Percentiles rank a stretch among this genome's conserved stretches.
Conservation (phyloP, 2,888 invertebrate species). For the Mesochorus sp. region DNA sequence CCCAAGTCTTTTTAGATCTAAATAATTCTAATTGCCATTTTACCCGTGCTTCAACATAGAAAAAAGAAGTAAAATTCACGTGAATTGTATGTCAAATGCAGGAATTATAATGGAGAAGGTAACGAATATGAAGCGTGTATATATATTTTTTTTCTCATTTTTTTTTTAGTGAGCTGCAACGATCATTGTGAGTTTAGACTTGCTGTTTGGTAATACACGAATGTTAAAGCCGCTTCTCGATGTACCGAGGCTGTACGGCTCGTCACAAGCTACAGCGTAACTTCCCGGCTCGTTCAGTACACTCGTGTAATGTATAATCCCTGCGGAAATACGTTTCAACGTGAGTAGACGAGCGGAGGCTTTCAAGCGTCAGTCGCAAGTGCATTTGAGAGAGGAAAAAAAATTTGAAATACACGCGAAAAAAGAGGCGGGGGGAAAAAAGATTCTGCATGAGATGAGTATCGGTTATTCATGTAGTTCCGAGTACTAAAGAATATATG, state of each 20-base stretch:
- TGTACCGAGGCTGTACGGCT: conserved; percentile 71
- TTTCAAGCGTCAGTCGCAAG: conserved; percentile 14
- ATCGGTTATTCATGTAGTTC: conserved; percentile 5
- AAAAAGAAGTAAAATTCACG: too few relatives aligned
- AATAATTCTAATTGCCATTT: too few relatives aligned
- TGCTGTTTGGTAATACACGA: conserved; percentile 75
- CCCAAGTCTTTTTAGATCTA: too few relatives aligned
- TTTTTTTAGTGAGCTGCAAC: conserved; percentile 74
- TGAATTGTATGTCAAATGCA: too few relatives aligned
- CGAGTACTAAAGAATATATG: not conserved
- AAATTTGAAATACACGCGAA: not conserved
- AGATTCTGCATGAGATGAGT: conserved; percentile 5
- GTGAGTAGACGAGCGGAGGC: conserved; percentile 10
- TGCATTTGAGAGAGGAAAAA: conserved; percentile 5
- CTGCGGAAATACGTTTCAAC: conserved; percentile 62
- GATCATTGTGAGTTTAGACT: conserved; percentile 71
- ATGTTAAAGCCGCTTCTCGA: conserved; percentile 71
- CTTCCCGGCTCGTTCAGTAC: conserved; percentile 74
- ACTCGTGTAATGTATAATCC: conserved; percentile 75
- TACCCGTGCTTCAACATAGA: too few relatives aligned
- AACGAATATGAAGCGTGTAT: conserved; percentile 6
- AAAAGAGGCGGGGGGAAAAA: not conserved
- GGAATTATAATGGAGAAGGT: not conserved
- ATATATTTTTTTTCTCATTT: not conserved
- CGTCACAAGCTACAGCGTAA: conserved; percentile 77